These are phyloP conservation scores for Struthio camelus DNA, from an alignment of 2,113 vertebrate species.

Conservation along the genomic window DNA sequence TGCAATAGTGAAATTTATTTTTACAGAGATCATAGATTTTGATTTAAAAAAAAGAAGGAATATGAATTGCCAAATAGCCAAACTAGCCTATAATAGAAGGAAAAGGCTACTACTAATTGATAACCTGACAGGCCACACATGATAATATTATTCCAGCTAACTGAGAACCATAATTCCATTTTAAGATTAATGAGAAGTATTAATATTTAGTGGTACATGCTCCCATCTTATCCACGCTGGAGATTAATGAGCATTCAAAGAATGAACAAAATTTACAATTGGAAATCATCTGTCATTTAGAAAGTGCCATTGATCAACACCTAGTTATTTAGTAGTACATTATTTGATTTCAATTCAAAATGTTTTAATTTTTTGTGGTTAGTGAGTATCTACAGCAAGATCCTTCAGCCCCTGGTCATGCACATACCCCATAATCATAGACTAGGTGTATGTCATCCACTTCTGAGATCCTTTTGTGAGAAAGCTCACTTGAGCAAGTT, in stretches of 20 bases:
- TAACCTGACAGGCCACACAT: background rate
- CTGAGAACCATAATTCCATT: conserved; percentile 1
- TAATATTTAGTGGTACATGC: background rate
- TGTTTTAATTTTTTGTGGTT: background rate
- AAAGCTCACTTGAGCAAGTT: background rate
- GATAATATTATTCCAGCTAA: conserved; percentile 17
- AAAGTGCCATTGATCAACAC: background rate
- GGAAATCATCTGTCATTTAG: background rate
- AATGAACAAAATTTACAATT: conserved; percentile 17
- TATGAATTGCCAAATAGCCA: background rate
- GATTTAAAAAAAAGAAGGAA: background rate
- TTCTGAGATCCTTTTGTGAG: background rate
- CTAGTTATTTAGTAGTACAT: background rate
- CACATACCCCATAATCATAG: background rate
- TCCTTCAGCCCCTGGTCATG: background rate
- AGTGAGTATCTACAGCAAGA: background rate
- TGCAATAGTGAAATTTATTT: background rate
- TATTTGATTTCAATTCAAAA: background rate
- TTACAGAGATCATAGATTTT: background rate
- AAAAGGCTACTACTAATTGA: background rate
- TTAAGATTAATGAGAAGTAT: conserved; percentile 10
- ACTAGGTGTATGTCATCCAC: too few species aligned
- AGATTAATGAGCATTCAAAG: conserved; percentile 22
- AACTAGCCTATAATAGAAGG: background rate
- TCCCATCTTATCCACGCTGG: background rate